Base-by-base conservation (phyloP, 2,888 invertebrate species). In the Norana najaformis region DNA sequence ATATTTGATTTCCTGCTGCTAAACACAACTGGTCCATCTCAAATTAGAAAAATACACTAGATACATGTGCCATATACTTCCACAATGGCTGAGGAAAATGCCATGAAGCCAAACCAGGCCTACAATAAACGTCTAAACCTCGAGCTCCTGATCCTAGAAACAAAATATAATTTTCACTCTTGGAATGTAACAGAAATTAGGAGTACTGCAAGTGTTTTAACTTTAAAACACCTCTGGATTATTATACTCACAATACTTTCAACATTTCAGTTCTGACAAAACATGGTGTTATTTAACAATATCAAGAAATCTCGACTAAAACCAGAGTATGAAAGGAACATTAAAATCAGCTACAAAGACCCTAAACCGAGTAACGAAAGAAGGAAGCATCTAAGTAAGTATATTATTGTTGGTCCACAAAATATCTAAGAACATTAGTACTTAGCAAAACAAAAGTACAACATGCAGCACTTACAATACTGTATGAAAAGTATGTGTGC, bases 341-440 rank as follows among this genome's bases (percentile, higher is more conserved):
- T 23, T 6, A 23, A 41, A 18, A 41, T 3, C 23, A 30, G n/a
- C n/a, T 16, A 69, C 13, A 4, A 53, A 53, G 30, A 23, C 53
- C 30, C 30, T 30, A 30, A 8, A 69, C 69, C n/a, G 8, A 11
- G n/a, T 69, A 69, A 69, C 5, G n/a, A 69, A 69, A n/a, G 8
- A 69, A 69, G n/a, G 69, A 69, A n/a, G 53, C 53, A 53, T 53
- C 53, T 53, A 53, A 53, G 69, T 69, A 69, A 69, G 69, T 69
- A 69, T n/a, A 69, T 69, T 69, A n/a, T 69, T 69, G n/a, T 30
- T 69, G 69, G 69, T 69, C 69, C 69, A 69, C n/a, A n/a, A 69
- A 69, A 69, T n/a, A 69, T 47, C 23, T 47, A 47, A 47, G n/a
- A 47, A 41, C 18, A 41, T 41, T 41, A 41, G 41, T 41, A 18